phyloP scores from a whole-genome alignment of 2,888 invertebrate species.

The Drosophila histrio region DNA sequence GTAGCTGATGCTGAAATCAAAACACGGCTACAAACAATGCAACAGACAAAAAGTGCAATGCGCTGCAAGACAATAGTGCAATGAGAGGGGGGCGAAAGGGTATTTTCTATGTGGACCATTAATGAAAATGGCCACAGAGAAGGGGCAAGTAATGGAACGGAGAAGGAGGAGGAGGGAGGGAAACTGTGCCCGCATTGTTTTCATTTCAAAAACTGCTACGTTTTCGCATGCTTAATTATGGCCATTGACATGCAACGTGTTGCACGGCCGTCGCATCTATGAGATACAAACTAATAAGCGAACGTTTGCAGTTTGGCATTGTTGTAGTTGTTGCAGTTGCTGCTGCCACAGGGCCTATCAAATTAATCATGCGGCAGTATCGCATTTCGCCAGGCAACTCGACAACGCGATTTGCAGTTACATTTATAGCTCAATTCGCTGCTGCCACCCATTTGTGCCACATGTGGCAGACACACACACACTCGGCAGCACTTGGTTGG shows the following conservation, averaged over 20 bases:
- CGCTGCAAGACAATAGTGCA: conserved; percentile 49
- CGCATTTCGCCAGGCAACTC: conserved; percentile 67
- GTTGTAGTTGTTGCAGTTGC: background rate
- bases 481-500: conserved; percentile 47
- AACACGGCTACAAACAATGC: conserved; percentile 69
- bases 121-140: conserved; percentile 74
- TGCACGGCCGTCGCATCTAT: conserved; percentile 48
- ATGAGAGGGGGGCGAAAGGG: conserved; percentile 16
- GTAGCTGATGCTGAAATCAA: conserved; percentile 71
- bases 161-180: background rate
- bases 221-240: conserved; percentile 81
- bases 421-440: conserved; percentile 75
- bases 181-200: conserved; percentile 69
- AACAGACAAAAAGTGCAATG: conserved; percentile 59
- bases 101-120: conserved; percentile 65
- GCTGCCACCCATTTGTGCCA: conserved; percentile 28
- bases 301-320: background rate
- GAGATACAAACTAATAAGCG: conserved; percentile 68
- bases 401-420: conserved; percentile 34
- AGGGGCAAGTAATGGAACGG: too few species aligned
- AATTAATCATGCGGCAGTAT: conserved; percentile 73
- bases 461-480: conserved; percentile 32
- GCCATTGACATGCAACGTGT: conserved; percentile 80
- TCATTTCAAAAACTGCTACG: conserved; percentile 68
- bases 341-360: conserved; percentile 57